A percentile compares a stretch with the other conserved stretches of the same genome.
Conservation (phyloP, 2,888 invertebrate species). For the Drosophila prolongata region DNA sequence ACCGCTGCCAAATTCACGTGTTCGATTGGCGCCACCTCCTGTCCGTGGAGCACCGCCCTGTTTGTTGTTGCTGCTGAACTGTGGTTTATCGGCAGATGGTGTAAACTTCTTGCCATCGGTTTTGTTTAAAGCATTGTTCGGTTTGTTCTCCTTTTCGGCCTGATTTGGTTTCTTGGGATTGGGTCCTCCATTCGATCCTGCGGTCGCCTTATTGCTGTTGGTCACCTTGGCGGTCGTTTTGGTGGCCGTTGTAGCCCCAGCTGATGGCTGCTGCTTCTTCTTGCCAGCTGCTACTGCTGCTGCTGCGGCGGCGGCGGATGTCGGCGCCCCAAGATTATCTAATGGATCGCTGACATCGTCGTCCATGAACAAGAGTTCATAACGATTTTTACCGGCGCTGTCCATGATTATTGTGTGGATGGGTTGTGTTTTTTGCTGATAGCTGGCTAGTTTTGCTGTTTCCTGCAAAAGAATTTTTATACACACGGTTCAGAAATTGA, state of each 20-base stretch:
- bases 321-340: conserved; percentile 84
- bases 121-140: conserved; percentile 82
- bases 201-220: conserved; percentile 27
- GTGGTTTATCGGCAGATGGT: conserved; percentile 49
- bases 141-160: conserved; percentile 84
- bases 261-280: conserved; percentile 47
- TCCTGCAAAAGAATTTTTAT: conserved; percentile 33
- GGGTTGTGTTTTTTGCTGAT: conserved; percentile 34
- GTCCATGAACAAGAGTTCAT: conserved; percentile 85
- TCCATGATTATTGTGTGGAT: conserved; percentile 77
- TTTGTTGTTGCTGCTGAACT: conserved; percentile 53
- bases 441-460: conserved; percentile 33
- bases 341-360: conserved; percentile 84
- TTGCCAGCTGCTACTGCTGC: conserved; percentile 43
- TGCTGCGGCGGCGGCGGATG: conserved; percentile 56
- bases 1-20: conserved; percentile 69
- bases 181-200: conserved; percentile 26
- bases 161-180: conserved; percentile 77
- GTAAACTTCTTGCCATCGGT: conserved; percentile 79
- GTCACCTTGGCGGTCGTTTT: conserved; percentile 50
- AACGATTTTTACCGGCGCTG: conserved; percentile 84
- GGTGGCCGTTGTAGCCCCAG: conserved; percentile 50
- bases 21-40: conserved; percentile 65
- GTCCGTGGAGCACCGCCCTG: conserved; percentile 55
- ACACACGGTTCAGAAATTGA: conserved; percentile 40